These are phyloP conservation scores for Branchellion lobata DNA, from an alignment of 2,888 invertebrate genomes.

Conservation along the genomic window DNA sequence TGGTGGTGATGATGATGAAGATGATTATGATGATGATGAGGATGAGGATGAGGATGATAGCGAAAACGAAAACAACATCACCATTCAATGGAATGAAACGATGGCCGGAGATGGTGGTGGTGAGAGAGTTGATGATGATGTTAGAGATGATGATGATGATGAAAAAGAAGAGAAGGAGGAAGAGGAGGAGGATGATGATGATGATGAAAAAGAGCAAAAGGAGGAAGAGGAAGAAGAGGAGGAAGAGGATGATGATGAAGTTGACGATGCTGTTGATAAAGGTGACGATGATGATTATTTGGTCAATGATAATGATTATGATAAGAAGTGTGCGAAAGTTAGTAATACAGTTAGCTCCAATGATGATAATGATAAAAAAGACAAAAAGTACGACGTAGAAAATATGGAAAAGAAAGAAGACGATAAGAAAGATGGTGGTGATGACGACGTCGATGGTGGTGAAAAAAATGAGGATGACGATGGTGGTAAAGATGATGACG, in stretches of 20 bases:
- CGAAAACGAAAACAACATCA: conserved; percentile 7
- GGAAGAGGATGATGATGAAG: conserved; percentile 39
- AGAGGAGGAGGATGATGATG: conserved; percentile 15
- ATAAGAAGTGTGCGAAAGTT: conserved; percentile 18
- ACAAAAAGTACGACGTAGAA: not conserved
- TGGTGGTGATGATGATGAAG: conserved; percentile 17
- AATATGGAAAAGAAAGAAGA: not conserved
- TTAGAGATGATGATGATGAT: conserved; percentile 30
- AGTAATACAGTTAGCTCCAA: not conserved
- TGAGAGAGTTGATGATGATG: conserved; percentile 6
- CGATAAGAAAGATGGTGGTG: too few relatives aligned
- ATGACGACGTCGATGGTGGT: too few relatives aligned
- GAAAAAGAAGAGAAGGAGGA: conserved; percentile 13
- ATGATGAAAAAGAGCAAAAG: conserved; percentile 15
- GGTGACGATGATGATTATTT: conserved; percentile 20
- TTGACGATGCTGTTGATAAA: conserved; percentile 28
- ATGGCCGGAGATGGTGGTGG: not conserved
- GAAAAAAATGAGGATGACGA: too few relatives aligned
- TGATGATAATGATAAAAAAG: not conserved
- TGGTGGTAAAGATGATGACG: too few relatives aligned
- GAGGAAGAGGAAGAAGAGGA: conserved; percentile 31
- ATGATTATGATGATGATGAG: conserved; percentile 26
- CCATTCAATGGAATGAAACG: too few relatives aligned
- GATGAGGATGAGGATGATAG: conserved; percentile 19
- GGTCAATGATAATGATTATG: conserved; percentile 33